Base-by-base conservation (phyloP, 1,140 invertebrate genomes). In the Mya arenaria region DNA sequence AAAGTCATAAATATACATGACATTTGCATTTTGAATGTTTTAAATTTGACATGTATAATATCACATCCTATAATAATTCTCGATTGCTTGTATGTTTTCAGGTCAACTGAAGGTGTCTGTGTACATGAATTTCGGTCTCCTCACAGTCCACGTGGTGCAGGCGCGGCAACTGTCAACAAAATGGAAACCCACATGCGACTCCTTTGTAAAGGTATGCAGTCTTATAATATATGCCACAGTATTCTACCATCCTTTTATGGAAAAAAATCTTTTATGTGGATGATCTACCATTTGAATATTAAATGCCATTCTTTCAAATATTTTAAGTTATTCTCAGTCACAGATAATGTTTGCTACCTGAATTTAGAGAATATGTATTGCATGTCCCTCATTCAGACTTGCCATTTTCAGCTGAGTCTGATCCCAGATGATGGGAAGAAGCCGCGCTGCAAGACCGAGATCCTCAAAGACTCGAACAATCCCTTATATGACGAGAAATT, bases 401-500 rank as follows among this genome's bases (percentile, higher is more conserved):
- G 34, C 41, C 68, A 48, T 34, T 77, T 83, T 17, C 52, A 90
- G 88, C 84, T 90, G 84, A 85, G 85, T 23, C 66, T 90, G 48
- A 82, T 93, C 4, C 93, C 93, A 1, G 91, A 92, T 82, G 89
- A 88, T 39, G 91, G 90, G 15, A 90, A 92, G 62, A 89, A 92
- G 65, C 93, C 93, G 4, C 92, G 92, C 84, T 94, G 93, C 77
- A 91, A 93, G n/a, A 94, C 94, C 0, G 89, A 90, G 13, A 89
- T 94, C 0, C 85, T 92, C 1, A 85, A 88, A 4, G 89, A 92
- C 74, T 92, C 93, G 23, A 93, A 91, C 85, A 90, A 93, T 89
- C 92, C 92, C 0, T 80, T 90, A 30, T 94, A 93, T 90, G 94
- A 94, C 86, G 92, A 94, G 41, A 93, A 93, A 83, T 94, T 94